A percentile compares a stretch with the other conserved stretches of the same genome.
phyloP scores from a whole-genome alignment of 2,797 vertebrate genomes.

The Distichodus sexfasciatus region DNA sequence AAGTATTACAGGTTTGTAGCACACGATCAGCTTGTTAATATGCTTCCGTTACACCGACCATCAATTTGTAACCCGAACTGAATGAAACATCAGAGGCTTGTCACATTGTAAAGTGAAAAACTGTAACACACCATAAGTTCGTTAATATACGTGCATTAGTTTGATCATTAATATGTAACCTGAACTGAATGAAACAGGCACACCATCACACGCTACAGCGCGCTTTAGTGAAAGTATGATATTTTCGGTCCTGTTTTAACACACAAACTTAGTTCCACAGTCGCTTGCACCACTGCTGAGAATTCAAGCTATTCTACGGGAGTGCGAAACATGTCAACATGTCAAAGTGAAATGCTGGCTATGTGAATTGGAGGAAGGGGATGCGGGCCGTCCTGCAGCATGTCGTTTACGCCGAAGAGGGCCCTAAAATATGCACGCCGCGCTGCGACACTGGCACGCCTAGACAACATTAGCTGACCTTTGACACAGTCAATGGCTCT shows the following conservation, averaged over 20 bases:
- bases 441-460: neutral
- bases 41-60: neutral
- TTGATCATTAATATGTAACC: too few species aligned
- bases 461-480: neutral
- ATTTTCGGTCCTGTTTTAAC: neutral
- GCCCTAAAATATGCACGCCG: neutral
- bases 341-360: conserved; percentile 40
- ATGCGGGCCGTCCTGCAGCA: conserved; percentile 16
- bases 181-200: too few species aligned
- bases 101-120: too few species aligned
- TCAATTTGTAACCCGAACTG: neutral
- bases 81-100: neutral
- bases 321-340: conserved; percentile 32
- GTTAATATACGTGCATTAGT: too few species aligned
- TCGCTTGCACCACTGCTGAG: conserved; percentile 19
- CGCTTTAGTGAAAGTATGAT: neutral
- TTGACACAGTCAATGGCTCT: neutral
- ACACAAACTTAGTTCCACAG: neutral
- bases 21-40: neutral
- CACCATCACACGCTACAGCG: too few species aligned
- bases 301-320: conserved; percentile 37
- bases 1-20: neutral
- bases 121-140: too few species aligned
- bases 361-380: conserved; percentile 42
- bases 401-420: neutral